Evolutionary conservation across 2,888 invertebrate species (phyloP), one percentile per base, ranked within the genome.

Genomic region (Hemistola chrysoprasaria): DNA sequence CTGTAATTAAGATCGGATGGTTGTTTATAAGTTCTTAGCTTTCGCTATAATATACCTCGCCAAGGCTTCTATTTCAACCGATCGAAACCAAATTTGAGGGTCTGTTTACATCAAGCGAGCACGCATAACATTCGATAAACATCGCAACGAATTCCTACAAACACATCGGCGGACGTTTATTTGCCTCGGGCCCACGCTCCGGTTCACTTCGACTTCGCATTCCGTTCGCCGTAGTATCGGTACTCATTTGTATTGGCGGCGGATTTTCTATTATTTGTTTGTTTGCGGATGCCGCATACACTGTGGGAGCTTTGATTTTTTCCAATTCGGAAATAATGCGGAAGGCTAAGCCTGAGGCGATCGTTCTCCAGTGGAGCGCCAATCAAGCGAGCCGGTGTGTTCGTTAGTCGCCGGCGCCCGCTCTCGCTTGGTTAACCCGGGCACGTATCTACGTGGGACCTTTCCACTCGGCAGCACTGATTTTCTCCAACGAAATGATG

Each of bases 221-320:
- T 80, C 81, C 70, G 65, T 65, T 75, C 77, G 73, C 61, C 70
- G 62, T 70, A 77, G 80, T 81, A 84, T 87, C 87, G 78, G 64
- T 81, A 68, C 84, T 87, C 88, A 88, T 88, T 85, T 81, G 83
- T 88, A 87, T 88, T 85, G 85, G 79, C 66, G 67, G 80, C 58
- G 67, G 78, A 60, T 77, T 74, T 69, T 77, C 81, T 82, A 80
- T 87, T 86, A 86, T 87, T 87, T 86, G 81, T 86, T 84, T 86
- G 82, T 85, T 85, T 84, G 79, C 74, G 77, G 73, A 79, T 80
- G 78, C 79, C 78, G 76, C 76, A 80, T 82, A 81, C 77, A 77
- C 71, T 71, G 70, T 63, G 65, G 69, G 67, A 73, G 84, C 84
- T 85, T 83, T 87, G 87, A 87, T 87, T 88, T 88, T 86, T 88